phyloP scores from a whole-genome alignment of 2,113 vertebrate genomes.

The Chlamydotis undulata region DNA sequence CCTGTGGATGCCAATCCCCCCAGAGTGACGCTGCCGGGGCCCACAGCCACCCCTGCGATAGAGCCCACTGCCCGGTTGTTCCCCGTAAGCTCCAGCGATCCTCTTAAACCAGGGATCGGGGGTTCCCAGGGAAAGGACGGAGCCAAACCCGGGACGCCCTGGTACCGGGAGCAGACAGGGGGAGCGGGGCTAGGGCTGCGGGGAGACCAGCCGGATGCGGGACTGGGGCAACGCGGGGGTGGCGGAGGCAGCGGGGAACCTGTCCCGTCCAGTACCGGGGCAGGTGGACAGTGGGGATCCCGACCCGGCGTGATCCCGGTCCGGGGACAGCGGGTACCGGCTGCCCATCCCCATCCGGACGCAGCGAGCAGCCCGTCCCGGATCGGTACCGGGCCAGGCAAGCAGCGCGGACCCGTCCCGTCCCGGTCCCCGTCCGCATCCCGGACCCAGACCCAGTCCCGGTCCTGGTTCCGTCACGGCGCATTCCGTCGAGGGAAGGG shows the following conservation, averaged over 20 bases:
- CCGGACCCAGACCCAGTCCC: background rate
- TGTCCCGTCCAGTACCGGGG: background rate
- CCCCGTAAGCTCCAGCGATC: background rate
- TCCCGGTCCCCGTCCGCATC: background rate
- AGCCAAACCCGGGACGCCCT: background rate
- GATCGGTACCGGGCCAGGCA: background rate
- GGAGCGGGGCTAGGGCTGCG: background rate
- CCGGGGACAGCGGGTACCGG: no score
- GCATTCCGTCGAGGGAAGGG: background rate
- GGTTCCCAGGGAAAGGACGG: background rate
- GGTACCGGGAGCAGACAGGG: background rate
- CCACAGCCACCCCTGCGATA: background rate
- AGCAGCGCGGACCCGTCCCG: background rate
- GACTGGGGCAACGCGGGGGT: background rate
- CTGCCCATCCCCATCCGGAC: no score
- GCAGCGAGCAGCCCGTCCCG: no score
- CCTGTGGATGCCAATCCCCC: background rate
- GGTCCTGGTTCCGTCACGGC: background rate
- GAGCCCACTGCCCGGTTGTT: background rate
- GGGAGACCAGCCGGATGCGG: background rate
- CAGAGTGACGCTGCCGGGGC: accelerated
- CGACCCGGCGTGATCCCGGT: background rate
- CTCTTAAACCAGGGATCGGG: background rate
- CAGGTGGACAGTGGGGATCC: background rate
- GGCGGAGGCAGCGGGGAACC: background rate